Evolutionary conservation across 2,888 invertebrate species (phyloP).

Genomic region (Stictocephala bisonia): DNA sequence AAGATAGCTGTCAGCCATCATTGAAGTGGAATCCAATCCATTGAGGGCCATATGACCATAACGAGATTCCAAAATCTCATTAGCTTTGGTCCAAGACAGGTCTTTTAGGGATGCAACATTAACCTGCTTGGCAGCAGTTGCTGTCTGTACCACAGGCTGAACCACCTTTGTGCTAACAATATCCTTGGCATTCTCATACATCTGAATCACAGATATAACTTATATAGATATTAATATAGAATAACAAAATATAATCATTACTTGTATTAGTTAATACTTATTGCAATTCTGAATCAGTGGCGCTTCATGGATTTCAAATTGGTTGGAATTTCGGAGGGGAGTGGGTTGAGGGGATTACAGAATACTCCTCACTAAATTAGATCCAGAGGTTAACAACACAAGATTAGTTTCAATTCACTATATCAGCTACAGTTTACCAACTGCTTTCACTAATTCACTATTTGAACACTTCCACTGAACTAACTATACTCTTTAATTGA

Average conservation of each 20-base stretch:
- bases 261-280: neutral
- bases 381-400: too few species aligned
- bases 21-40: slow-evolving; percentile 75
- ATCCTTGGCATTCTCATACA: slow-evolving; percentile 64
- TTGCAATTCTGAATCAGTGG: too few species aligned
- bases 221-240: neutral
- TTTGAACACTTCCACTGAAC: too few species aligned
- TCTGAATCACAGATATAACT: slow-evolving; percentile 64
- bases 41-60: slow-evolving; percentile 76
- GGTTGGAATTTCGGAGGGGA: too few species aligned
- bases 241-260: neutral
- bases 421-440: too few species aligned
- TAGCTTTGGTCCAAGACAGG: slow-evolving; percentile 78
- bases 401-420: too few species aligned
- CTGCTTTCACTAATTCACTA: too few species aligned
- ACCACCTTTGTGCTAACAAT: slow-evolving; percentile 62
- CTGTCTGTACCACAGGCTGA: slow-evolving; percentile 60
- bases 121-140: slow-evolving; percentile 42
- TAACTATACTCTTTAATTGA: too few species aligned
- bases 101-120: slow-evolving; percentile 69
- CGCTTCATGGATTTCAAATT: too few species aligned
- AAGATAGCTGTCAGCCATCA: slow-evolving; percentile 76
- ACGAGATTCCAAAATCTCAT: slow-evolving; percentile 75
- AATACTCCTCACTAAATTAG: too few species aligned
- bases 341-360: too few species aligned